These are phyloP conservation scores for Pangasius sanitwongsei DNA, from an alignment of 2,797 vertebrate species.

Conservation along the genomic window DNA sequence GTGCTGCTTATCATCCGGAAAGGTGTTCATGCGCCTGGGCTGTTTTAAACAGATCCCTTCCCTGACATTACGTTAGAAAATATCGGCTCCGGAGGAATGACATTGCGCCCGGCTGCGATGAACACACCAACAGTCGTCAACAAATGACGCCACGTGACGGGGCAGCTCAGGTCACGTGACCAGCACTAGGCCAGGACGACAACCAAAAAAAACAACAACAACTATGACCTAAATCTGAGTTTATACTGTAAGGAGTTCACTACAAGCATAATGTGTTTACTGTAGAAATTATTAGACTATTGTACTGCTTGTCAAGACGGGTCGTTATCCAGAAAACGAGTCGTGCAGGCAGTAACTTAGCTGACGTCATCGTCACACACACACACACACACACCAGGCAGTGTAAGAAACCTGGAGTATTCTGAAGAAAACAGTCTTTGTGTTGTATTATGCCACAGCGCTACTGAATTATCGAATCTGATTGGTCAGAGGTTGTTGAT, in stretches of 20 bases:
- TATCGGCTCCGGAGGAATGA: constrained; percentile 62
- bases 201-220: not conserved
- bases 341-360: not conserved
- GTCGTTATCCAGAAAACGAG: not conserved
- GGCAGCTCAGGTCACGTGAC: constrained; percentile 64
- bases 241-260: no score
- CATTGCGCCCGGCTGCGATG: constrained; percentile 67
- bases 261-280: not conserved
- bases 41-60: not conserved
- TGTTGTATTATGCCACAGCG: not conserved
- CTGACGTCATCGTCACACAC: not conserved
- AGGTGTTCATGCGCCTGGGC: not conserved
- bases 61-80: not conserved
- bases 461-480: no score
- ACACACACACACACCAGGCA: not conserved
- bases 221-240: not conserved
- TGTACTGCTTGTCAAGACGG: not conserved
- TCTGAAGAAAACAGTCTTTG: not conserved
- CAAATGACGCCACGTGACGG: constrained; percentile 72
- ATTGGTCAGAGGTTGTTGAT: no score
- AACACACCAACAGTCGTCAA: constrained; percentile 69
- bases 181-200: not conserved
- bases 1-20: constrained; percentile 24
- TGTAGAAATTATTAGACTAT: not conserved
- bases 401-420: not conserved